Conservation (phyloP, 1,140 invertebrate genomes). For the Batillaria attramentaria region DNA sequence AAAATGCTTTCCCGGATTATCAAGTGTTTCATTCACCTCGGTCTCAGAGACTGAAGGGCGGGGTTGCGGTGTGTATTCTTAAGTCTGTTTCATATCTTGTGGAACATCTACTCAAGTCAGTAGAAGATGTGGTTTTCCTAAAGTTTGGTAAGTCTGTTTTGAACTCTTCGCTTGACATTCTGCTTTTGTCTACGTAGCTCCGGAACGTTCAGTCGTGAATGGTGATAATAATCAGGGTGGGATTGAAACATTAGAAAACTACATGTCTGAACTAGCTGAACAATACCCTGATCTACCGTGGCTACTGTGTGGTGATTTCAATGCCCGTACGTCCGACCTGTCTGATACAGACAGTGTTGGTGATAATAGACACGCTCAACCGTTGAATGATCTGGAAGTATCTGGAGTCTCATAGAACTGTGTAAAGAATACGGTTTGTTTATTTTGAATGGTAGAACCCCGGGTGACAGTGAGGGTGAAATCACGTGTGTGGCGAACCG, state of each 20-base stretch:
- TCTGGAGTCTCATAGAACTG: not conserved
- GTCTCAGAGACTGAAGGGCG: no score
- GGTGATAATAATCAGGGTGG: not conserved
- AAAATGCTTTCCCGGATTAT: not conserved
- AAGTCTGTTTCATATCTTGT: not conserved
- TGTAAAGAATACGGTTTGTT: not conserved
- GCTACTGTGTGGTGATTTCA: constrained; percentile 3
- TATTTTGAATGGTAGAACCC: not conserved
- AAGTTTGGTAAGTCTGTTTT: not conserved
- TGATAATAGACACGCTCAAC: not conserved
- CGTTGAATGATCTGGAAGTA: not conserved
- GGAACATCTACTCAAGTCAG: not conserved
- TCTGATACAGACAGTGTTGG: not conserved
- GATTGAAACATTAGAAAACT: not conserved
- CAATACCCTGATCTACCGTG: not conserved
- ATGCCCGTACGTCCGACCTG: not conserved
- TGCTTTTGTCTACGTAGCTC: not conserved
- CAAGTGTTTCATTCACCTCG: no score
- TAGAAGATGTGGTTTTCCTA: not conserved
- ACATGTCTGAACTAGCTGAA: not conserved
- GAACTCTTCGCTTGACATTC: not conserved
- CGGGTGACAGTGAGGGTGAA: not conserved
- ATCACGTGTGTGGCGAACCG: not conserved
- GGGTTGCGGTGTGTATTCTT: not conserved
- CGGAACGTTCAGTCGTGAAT: not conserved